These are phyloP conservation scores for Palythoa grandis DNA, from an alignment of 92 coral and sea anemone species.

Conservation along the genomic window DNA sequence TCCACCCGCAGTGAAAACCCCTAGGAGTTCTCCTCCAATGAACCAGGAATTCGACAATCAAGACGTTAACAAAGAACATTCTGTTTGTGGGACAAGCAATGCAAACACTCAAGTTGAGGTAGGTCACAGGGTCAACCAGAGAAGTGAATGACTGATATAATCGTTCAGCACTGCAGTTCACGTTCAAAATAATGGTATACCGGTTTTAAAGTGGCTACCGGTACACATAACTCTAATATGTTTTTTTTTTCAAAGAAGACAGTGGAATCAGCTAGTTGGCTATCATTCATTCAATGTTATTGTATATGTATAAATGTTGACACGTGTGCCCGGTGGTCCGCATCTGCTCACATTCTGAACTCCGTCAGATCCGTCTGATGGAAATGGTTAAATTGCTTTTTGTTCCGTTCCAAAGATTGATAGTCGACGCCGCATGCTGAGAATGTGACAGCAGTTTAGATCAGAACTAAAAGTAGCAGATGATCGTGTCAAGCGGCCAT, in stretches of 20 bases:
- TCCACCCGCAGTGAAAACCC: no score
- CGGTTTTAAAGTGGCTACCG: conserved; percentile 29
- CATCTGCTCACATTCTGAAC: conserved; percentile 26
- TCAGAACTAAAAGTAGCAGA: conserved; percentile 20
- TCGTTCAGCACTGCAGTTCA: conserved; percentile 26
- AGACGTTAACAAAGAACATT: no score
- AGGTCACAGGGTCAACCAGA: conserved; percentile 32
- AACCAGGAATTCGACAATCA: no score
- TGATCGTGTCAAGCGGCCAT: conserved; percentile 21
- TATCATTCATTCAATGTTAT: conserved; percentile 15
- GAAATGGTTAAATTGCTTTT: conserved; percentile 20
- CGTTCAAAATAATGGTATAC: conserved; percentile 30
- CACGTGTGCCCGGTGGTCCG: conserved; percentile 21
- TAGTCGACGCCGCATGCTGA: conserved; percentile 36
- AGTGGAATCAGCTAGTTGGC: conserved; percentile 30
- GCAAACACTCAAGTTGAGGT: no score
- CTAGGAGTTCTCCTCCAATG: no score
- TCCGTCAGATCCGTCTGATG: conserved; percentile 10
- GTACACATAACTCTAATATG: neutral
- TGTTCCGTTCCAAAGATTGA: conserved; percentile 32
- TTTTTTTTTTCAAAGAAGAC: conserved; percentile 23
- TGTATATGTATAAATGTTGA: conserved; percentile 31
- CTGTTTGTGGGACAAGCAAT: conserved; percentile 37
- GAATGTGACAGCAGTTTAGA: conserved; percentile 28
- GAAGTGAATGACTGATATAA: conserved; percentile 20